Percentiles rank a stretch among this genome's conserved stretches.
phyloP scores from a whole-genome alignment of 1,140 invertebrate genomes.

The Bombus affinis region DNA sequence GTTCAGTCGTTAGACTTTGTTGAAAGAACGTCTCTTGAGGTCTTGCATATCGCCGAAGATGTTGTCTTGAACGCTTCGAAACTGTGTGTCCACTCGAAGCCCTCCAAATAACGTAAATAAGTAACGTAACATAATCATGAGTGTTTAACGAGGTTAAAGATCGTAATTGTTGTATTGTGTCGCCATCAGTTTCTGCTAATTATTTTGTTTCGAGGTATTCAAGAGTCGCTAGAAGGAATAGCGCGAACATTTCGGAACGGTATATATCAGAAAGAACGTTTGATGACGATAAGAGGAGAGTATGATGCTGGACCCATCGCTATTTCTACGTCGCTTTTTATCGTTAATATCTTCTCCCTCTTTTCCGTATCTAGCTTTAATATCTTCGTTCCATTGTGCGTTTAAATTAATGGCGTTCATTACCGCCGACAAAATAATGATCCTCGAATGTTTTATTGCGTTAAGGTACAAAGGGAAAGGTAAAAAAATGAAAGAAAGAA shows the following conservation, averaged over 20 bases:
- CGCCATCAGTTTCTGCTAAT: background rate
- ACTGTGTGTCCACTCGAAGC: background rate
- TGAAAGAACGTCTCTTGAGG: background rate
- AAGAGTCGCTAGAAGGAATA: background rate
- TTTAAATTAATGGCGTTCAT: conserved; percentile 19
- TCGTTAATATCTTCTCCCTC: background rate
- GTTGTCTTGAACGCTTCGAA: background rate
- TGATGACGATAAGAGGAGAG: background rate
- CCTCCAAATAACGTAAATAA: background rate
- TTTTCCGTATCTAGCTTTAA: conserved; percentile 31
- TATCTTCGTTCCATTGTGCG: conserved; percentile 9
- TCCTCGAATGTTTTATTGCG: background rate
- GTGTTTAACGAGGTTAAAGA: background rate
- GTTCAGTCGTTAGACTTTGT: background rate
- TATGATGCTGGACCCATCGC: background rate
- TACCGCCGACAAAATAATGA: conserved; percentile 4
- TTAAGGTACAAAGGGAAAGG: conserved; percentile 23
- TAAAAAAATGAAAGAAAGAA: background rate
- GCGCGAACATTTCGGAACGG: background rate
- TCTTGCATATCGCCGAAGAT: background rate
- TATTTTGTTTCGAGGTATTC: background rate
- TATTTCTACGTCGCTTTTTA: conserved; percentile 18
- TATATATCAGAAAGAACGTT: background rate
- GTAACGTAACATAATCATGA: background rate
- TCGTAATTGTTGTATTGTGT: background rate